phyloP scores from a whole-genome alignment of 2,888 invertebrate genomes.

The Galerucella calmariensis region DNA sequence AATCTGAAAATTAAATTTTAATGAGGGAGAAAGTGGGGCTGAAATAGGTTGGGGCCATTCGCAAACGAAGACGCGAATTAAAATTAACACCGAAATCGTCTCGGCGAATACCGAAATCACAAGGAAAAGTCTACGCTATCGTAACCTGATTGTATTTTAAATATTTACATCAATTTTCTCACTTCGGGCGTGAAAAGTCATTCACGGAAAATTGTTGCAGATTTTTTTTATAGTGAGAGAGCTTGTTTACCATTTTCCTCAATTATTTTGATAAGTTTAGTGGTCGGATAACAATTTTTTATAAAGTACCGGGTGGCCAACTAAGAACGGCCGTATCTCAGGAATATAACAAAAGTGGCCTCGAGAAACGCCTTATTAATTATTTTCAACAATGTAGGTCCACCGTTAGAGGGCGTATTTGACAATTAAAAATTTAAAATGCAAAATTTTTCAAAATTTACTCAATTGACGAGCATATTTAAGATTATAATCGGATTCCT shows the following conservation, averaged over 20 bases:
- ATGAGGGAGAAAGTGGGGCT: slow-evolving; percentile 22
- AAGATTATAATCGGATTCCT: too few relatives aligned
- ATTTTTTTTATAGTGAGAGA: slow-evolving; percentile 1
- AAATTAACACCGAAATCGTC: slow-evolving; percentile 24
- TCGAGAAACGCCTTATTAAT: too few relatives aligned
- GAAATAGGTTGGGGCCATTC: neutral
- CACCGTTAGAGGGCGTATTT: too few relatives aligned
- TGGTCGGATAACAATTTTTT: too few relatives aligned
- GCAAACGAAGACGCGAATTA: slow-evolving; percentile 20
- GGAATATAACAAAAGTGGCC: too few relatives aligned
- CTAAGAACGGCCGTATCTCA: too few relatives aligned
- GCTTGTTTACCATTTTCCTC: neutral
- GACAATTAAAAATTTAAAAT: too few relatives aligned
- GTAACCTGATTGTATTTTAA: slow-evolving; percentile 50
- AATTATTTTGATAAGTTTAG: neutral
- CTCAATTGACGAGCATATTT: too few relatives aligned
- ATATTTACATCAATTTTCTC: slow-evolving; percentile 51
- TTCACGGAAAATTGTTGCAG: neutral
- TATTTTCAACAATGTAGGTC: too few relatives aligned
- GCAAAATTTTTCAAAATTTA: too few relatives aligned
- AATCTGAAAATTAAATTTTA: slow-evolving; percentile 42
- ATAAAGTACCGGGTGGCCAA: too few relatives aligned
- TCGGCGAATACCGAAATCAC: slow-evolving; percentile 4
- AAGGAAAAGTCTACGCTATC: slow-evolving; percentile 32
- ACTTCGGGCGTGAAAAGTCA: slow-evolving; percentile 37